Evolutionary conservation across 2,888 invertebrate genomes (phyloP).

Genomic region (Tetragonula carbonaria): DNA sequence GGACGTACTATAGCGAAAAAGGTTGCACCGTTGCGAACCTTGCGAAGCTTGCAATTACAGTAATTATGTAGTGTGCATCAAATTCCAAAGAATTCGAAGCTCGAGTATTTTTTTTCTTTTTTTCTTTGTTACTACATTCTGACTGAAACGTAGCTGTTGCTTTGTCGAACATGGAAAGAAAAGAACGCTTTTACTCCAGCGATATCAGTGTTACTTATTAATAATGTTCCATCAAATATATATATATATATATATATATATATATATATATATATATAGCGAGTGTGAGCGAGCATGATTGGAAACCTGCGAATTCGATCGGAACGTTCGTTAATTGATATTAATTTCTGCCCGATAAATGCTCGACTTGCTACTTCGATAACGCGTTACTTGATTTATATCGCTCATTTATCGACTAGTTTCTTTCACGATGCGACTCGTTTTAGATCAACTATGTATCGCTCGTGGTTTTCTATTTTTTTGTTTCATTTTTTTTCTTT

Average conservation of each 20-base stretch:
- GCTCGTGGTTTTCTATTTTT: no score
- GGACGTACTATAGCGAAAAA: background rate
- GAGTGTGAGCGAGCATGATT: slow-evolving; percentile 2
- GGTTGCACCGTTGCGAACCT: slow-evolving; percentile 8
- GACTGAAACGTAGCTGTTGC: background rate
- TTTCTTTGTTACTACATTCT: no score
- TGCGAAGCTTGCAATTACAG: background rate
- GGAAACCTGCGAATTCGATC: background rate
- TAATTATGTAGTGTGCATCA: background rate
- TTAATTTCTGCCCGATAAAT: slow-evolving; percentile 25
- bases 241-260: no score
- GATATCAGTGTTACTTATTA: slow-evolving; percentile 16
- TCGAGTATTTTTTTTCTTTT: no score
- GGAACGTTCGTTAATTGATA: slow-evolving; percentile 18
- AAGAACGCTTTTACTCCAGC: background rate
- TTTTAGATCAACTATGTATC: background rate
- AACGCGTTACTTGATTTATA: background rate
- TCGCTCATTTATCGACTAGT: background rate
- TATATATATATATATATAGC: no score
- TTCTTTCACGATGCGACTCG: background rate
- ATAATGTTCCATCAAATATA: background rate
- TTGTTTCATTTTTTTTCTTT: no score
- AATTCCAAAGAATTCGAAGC: slow-evolving; percentile 30
- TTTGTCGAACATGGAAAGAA: background rate
- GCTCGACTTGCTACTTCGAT: background rate